Evolutionary conservation across 2,113 vertebrate species (phyloP), one percentile per base, ranked within the genome.

Genomic region (Probosciger aterrimus): DNA sequence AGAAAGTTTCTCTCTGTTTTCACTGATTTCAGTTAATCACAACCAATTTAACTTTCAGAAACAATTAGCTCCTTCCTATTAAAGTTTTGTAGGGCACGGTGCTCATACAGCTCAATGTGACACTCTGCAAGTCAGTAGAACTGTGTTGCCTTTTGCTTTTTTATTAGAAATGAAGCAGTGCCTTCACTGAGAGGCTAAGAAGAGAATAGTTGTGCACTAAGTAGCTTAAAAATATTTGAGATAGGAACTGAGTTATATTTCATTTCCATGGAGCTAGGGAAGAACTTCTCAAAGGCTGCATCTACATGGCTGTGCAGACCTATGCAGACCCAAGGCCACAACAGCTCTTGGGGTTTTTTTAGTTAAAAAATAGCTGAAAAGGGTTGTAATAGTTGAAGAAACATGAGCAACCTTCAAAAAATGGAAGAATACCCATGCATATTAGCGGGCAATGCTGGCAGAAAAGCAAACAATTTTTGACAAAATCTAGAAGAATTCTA

Each of bases 281-380:
- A 81, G 9, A 67, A 23, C 8, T 84, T 70, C 67, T 81, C 30
- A 16, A 14, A n/a, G 41, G 22, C 25, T 69, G 18, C 9, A 19
- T n/a, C 10, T 47, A n/a, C 4, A 11, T 47, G 39, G 7, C 13
- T 70, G 23, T 27, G 18, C 13, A 75, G 24, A 68, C 4, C 31
- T 39, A 3, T 28, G 14, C 18, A 71, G 37, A 88, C 3, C 15
- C 33, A 80, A 65, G 20, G 14, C 4, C 10, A 7, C 60, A 64
- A 43, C 0, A 64, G 7, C 2, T 50, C 5, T 43, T 27, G 9
- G 55, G 14, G 1, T 0, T 30, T 41, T 67, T 50, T 31, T 10
- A 23, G 13, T 2, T 24, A 8, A 81, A 81, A 64, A 35, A 6
- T 2, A 53, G 2, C 8, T 53, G 23, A 70, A 78, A 80, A 14